Base-by-base conservation (phyloP, 1,140 invertebrate species). In the Sitodiplosis mosellana region DNA sequence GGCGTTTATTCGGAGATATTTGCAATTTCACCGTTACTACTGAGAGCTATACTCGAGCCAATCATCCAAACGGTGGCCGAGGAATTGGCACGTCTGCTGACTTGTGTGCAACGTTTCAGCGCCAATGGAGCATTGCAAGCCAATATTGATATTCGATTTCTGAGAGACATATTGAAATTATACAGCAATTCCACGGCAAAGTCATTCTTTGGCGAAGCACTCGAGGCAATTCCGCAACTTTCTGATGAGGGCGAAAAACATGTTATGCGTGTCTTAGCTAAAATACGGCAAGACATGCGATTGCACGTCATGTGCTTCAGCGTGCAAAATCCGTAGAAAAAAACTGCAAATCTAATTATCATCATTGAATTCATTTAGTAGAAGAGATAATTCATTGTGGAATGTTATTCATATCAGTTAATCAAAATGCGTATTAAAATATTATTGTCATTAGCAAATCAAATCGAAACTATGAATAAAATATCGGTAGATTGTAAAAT, bases 51-150 rank as follows among this genome's bases (percentile, higher is more conserved):
- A 21, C 70, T 94, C 54, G 79, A 77, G 17, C 82, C 87, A 57
- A 85, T 95, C 48, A 80, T 91, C 15, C 83, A 93, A 68, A 88
- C 81, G 2, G 82, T 94, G 50, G 81, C 85, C 48, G 89, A 95
- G 68, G 92, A 95, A 70, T 68, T 94, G 45, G 80, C 82, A 15
- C 71, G 90, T 18, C 69, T 95, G 2, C 83, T 89, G 71, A 80
- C 81, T 33, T 88, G 86, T 63, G 80, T 64, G 2, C 57, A 59
- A 43, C 47, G 58, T 7, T 64, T 64, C 34, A 64, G 59, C 45
- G 56, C 56, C 36, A 57, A 58, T 18, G 62, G 62, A 6, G 59
- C 58, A 0, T 60, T 63, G 14, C 63, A 65, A 49, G 63, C 63
- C 0, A 55, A 58, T 46, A 55, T 63, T 5, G 61, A 63, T 27